These are phyloP conservation scores for Drosophila triauraria DNA, from an alignment of 1,140 invertebrate species.

Conservation along the genomic window DNA sequence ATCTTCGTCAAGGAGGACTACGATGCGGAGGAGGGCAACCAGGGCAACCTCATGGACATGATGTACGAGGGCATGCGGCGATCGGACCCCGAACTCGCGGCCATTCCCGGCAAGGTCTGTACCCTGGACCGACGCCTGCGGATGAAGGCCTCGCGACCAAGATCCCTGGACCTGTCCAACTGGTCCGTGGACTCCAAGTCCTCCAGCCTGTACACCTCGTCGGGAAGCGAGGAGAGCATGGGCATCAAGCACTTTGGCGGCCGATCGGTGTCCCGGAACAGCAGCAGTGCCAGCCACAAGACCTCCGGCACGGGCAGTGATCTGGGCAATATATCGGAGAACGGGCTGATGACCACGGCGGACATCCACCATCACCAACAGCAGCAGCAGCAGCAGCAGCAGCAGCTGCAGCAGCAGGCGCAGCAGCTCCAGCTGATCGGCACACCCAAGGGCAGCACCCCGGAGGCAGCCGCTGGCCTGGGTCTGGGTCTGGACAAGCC, in stretches of 20 bases:
- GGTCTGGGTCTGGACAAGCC: constrained; percentile 44
- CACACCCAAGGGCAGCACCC: constrained; percentile 43
- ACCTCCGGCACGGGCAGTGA: constrained; percentile 86
- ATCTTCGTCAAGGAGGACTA: constrained; percentile 94
- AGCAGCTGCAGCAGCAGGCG: constrained; percentile 36
- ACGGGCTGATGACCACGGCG: constrained; percentile 71
- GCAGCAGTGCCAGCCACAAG: constrained; percentile 89
- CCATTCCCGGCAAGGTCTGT: constrained; percentile 92
- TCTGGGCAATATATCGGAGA: constrained; percentile 84
- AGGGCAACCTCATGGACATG: constrained; percentile 87
- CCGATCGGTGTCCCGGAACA: constrained; percentile 89
- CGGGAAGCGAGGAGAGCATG: constrained; percentile 92
- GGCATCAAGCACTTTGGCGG: constrained; percentile 87
- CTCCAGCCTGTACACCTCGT: constrained; percentile 92
- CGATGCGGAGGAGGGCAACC: constrained; percentile 90
- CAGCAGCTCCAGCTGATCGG: constrained; percentile 52
- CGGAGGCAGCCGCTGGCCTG: constrained; percentile 43
- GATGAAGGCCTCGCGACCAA: constrained; percentile 92
- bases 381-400: constrained; percentile 58
- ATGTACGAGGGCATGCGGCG: constrained; percentile 91
- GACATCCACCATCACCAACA: constrained; percentile 73
- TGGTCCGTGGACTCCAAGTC: constrained; percentile 95
- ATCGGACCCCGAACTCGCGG: constrained; percentile 93
- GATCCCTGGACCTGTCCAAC: constrained; percentile 93
- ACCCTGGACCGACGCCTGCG: constrained; percentile 91